Conservation (phyloP, 1,140 invertebrate species). For the Drosophila repleta region DNA sequence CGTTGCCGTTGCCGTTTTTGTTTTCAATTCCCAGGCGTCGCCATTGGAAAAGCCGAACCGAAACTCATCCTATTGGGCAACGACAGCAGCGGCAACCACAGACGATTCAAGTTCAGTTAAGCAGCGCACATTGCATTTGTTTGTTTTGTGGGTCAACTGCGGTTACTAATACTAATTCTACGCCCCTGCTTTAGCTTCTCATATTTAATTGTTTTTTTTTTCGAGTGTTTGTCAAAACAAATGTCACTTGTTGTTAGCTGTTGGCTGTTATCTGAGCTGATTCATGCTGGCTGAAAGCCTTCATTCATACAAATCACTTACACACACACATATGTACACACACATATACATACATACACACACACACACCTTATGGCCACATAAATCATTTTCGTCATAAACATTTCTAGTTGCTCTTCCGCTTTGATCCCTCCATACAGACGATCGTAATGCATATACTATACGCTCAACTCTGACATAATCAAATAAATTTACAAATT, state of each 20-base stretch:
- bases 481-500: neutral
- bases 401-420: neutral
- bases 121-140: constrained; percentile 1
- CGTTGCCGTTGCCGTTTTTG: constrained; percentile 1
- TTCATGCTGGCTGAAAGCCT: neutral
- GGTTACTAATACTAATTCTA: constrained; percentile 21
- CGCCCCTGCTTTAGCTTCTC: constrained; percentile 1
- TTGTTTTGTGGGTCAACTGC: constrained; percentile 34
- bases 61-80: constrained; percentile 17
- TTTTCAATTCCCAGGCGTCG: constrained; percentile 32
- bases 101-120: constrained; percentile 36
- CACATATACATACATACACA: neutral
- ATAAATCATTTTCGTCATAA: constrained; percentile 6
- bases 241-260: constrained; percentile 1
- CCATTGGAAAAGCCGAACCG: constrained; percentile 24
- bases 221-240: constrained; percentile 7
- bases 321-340: neutral
- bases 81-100: neutral
- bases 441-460: neutral
- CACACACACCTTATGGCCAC: neutral
- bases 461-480: neutral
- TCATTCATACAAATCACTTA: neutral
- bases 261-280: neutral
- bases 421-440: neutral
- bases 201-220: constrained; percentile 9